Conservation (phyloP, 2,888 invertebrate genomes). For the Gryllus longicercus region DNA sequence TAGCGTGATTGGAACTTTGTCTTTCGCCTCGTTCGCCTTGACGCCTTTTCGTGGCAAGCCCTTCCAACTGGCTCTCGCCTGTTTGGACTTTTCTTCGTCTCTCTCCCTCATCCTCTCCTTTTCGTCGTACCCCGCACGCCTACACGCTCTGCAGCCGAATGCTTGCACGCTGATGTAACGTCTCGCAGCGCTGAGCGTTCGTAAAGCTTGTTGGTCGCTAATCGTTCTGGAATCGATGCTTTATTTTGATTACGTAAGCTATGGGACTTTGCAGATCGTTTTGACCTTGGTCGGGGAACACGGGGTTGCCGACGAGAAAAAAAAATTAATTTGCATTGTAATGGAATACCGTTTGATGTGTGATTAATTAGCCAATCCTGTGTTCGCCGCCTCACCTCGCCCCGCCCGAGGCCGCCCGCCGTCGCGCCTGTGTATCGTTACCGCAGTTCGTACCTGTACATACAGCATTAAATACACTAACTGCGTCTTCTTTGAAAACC, state of each 20-base stretch:
- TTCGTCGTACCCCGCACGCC: not conserved
- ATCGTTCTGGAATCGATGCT: not conserved
- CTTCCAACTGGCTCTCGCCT: too few relatives aligned
- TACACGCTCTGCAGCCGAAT: not conserved
- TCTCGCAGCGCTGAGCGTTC: not conserved
- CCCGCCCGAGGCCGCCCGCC: not conserved
- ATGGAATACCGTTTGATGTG: not conserved
- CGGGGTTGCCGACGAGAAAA: not conserved
- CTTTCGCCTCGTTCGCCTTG: too few relatives aligned
- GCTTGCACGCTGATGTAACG: not conserved
- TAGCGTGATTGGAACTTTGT: too few relatives aligned
- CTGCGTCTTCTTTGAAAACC: not conserved
- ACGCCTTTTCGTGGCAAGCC: too few relatives aligned
- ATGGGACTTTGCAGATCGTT: not conserved
- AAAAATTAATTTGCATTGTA: constrained; percentile 17
- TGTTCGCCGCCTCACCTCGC: not conserved
- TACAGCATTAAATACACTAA: constrained; percentile 17
- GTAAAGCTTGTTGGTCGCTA: not conserved
- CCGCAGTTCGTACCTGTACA: constrained; percentile 8
- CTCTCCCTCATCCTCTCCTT: not conserved
- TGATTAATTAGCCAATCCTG: not conserved
- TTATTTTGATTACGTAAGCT: not conserved
- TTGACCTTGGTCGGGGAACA: constrained; percentile 6
- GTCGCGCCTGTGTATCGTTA: constrained; percentile 17
- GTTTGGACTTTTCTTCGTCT: too few relatives aligned